Conservation (phyloP, 2,888 invertebrate species). For the Lasioglossum figueresi region DNA sequence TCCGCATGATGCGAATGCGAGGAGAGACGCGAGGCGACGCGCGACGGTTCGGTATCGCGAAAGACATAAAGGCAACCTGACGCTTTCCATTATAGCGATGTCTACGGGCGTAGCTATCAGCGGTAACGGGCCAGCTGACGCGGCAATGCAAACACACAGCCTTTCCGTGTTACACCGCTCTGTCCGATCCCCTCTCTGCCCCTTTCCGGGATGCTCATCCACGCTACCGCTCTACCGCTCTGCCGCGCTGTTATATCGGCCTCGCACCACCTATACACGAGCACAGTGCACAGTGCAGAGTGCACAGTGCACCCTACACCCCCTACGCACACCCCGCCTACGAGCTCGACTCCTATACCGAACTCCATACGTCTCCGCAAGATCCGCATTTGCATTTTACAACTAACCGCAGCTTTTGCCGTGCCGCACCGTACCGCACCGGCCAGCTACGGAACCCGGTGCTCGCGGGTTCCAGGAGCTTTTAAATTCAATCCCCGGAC, state of each 20-base stretch:
- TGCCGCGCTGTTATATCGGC: slow-evolving; percentile 9
- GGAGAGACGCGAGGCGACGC: slow-evolving; percentile 17
- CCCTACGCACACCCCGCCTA: not conserved
- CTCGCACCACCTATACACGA: not conserved
- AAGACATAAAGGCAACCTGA: slow-evolving; percentile 80
- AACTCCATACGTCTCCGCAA: slow-evolving; percentile 44
- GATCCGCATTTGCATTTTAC: slow-evolving; percentile 64
- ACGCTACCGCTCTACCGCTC: not conserved
- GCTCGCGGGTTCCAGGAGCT: not conserved
- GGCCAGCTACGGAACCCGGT: not conserved
- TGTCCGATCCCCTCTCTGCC: not conserved
- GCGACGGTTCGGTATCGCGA: slow-evolving; percentile 59
- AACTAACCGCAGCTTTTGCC: slow-evolving; percentile 36
- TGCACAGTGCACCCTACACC: not conserved
- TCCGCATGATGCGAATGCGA: slow-evolving; percentile 10
- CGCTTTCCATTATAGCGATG: slow-evolving; percentile 78
- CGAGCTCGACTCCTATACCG: slow-evolving; percentile 27
- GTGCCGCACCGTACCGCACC: not conserved
- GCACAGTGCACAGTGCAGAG: not conserved
- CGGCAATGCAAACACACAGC: slow-evolving; percentile 69
- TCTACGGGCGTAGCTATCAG: slow-evolving; percentile 75
- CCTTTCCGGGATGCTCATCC: not conserved
- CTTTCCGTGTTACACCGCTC: slow-evolving; percentile 14
- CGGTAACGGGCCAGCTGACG: slow-evolving; percentile 75
- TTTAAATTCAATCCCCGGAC: not conserved